Conservation (phyloP, 1,140 invertebrate species). For the Sesamia nonagrioides region DNA sequence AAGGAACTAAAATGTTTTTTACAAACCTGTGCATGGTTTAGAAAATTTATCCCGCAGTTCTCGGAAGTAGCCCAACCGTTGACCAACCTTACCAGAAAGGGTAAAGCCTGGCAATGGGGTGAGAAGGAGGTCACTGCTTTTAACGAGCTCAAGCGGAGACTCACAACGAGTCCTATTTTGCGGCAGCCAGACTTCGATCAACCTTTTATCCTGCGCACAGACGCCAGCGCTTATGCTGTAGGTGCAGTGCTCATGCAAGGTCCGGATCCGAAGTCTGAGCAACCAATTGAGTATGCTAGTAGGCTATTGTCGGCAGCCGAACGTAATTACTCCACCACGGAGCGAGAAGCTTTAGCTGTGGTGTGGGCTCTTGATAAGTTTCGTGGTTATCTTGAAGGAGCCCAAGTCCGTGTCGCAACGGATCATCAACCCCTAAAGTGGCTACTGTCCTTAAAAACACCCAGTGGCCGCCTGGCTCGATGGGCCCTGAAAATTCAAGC, state of each 20-base stretch:
- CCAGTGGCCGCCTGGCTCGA: constrained; percentile 63
- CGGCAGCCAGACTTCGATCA: constrained; percentile 29
- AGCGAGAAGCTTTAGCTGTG: too few species aligned
- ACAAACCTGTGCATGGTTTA: constrained; percentile 59
- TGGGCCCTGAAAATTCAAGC: too few species aligned
- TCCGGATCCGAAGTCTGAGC: constrained; percentile 11
- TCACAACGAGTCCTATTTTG: constrained; percentile 36
- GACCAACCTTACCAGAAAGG: constrained; percentile 47
- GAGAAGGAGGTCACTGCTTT: constrained; percentile 27
- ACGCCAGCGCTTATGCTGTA: constrained; percentile 45
- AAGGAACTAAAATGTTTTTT: constrained; percentile 53
- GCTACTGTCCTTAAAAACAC: constrained; percentile 79
- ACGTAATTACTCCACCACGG: too few species aligned
- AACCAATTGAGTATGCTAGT: constrained; percentile 57
- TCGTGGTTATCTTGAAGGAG: constrained; percentile 70
- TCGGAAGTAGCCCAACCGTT: constrained; percentile 47
- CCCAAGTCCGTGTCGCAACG: constrained; percentile 33
- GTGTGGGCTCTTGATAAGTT: too few species aligned
- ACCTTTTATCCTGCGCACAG: constrained; percentile 46
- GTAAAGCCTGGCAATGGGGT: constrained; percentile 40
- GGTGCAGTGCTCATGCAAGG: constrained; percentile 39
- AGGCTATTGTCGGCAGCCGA: constrained; percentile 75
- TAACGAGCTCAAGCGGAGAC: constrained; percentile 30
- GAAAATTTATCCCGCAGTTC: constrained; percentile 56
- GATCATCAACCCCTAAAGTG: constrained; percentile 86